Evolutionary conservation across 2,888 invertebrate genomes (phyloP).

Genomic region (Chelonus formosanus): DNA sequence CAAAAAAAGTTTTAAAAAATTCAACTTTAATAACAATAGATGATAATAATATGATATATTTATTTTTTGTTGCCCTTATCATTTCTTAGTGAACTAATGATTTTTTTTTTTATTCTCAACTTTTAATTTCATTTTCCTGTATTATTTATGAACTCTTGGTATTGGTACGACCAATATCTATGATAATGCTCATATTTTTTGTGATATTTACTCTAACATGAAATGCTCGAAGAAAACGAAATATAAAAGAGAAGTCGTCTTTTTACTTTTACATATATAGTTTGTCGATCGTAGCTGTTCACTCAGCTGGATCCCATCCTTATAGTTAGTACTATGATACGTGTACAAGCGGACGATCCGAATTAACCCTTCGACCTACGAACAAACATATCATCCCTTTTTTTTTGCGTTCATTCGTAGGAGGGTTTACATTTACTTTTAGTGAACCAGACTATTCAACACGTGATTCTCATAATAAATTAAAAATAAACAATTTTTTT

Average conservation of each 20-base stretch:
- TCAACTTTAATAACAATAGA: not conserved
- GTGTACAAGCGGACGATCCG: too few species aligned
- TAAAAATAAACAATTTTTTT: too few species aligned
- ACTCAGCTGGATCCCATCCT: not conserved
- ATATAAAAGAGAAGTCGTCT: not conserved
- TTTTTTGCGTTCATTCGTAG: too few species aligned
- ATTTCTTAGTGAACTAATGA: not conserved
- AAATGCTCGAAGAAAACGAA: conserved; percentile 1
- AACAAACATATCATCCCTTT: too few species aligned
- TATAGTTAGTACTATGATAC: too few species aligned
- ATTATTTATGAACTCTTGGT: conserved; percentile 29
- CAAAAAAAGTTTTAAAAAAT: too few species aligned
- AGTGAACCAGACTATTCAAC: too few species aligned
- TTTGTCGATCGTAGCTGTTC: not conserved
- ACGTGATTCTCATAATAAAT: too few species aligned
- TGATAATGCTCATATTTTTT: conserved; percentile 40
- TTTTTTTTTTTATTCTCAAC: not conserved
- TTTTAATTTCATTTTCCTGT: not conserved
- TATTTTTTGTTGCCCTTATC: not conserved
- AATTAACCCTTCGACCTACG: too few species aligned
- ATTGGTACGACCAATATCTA: conserved; percentile 44
- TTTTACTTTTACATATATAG: not conserved
- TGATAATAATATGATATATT: not conserved
- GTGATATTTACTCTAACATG: not conserved
- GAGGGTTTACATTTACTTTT: too few species aligned